Conservation (phyloP, 2,888 invertebrate genomes). For the Chorisops tibialis region DNA sequence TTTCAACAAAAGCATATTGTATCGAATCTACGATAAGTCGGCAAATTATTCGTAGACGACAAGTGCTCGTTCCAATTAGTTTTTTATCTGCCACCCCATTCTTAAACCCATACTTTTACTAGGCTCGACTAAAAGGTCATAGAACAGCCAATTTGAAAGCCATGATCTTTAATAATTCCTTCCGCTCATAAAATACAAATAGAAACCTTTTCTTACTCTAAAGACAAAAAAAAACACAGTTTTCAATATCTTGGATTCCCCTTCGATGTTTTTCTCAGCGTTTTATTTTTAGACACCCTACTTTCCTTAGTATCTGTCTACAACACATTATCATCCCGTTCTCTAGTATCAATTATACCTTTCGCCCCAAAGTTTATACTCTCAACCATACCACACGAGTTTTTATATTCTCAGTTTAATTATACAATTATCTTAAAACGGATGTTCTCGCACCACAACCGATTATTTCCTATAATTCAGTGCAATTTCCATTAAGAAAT, state of each 20-base stretch:
- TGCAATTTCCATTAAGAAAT: background rate
- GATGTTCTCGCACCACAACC: conserved; percentile 3
- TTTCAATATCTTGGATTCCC: background rate
- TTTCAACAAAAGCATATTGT: no score
- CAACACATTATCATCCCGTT: background rate
- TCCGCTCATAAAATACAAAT: no score
- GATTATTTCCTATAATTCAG: background rate
- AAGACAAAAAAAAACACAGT: background rate
- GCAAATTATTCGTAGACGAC: no score
- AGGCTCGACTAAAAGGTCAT: no score
- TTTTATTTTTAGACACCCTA: conserved; percentile 20
- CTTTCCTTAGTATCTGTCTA: conserved; percentile 1
- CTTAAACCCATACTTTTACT: no score
- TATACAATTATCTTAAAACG: conserved; percentile 20
- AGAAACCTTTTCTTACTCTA: no score
- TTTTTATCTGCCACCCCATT: no score
- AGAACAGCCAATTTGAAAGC: no score
- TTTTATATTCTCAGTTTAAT: conserved; percentile 15
- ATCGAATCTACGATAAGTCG: no score
- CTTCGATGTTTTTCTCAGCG: background rate
- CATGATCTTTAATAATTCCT: no score
- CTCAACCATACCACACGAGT: background rate
- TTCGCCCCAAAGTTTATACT: conserved; percentile 1
- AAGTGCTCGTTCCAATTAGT: no score
- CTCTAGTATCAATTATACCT: conserved; percentile 12